phyloP scores from a whole-genome alignment of 2,888 invertebrate genomes.

The Caradrina kadenii region DNA sequence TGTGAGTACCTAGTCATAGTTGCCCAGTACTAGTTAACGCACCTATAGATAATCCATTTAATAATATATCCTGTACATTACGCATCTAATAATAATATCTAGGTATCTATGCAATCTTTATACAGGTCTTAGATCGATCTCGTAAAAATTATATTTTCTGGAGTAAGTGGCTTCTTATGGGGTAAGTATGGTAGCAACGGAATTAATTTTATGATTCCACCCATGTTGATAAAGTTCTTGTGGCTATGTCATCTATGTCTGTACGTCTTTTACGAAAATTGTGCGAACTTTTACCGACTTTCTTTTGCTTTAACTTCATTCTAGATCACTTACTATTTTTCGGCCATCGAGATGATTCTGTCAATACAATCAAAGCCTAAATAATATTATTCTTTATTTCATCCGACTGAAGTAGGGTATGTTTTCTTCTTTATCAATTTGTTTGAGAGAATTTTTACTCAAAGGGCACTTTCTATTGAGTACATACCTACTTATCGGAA shows the following conservation, averaged over 20 bases:
- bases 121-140: neutral
- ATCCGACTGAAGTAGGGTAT: neutral
- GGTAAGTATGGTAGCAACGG: neutral
- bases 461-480: neutral
- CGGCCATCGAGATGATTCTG: neutral
- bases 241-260: neutral
- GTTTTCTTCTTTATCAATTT: neutral
- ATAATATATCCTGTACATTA: neutral
- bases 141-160: neutral
- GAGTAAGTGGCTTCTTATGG: neutral
- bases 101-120: too few species aligned
- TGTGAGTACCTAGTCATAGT: neutral
- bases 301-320: neutral
- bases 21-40: too few species aligned
- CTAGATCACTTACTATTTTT: neutral
- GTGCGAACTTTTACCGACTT: neutral
- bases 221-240: neutral
- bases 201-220: neutral
- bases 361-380: neutral
- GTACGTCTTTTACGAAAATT: neutral
- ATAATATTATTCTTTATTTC: neutral
- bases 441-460: neutral
- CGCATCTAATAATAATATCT: neutral
- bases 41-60: too few species aligned
- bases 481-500: neutral